phyloP scores from a whole-genome alignment of 2,113 vertebrate genomes.

The Numenius arquata region DNA sequence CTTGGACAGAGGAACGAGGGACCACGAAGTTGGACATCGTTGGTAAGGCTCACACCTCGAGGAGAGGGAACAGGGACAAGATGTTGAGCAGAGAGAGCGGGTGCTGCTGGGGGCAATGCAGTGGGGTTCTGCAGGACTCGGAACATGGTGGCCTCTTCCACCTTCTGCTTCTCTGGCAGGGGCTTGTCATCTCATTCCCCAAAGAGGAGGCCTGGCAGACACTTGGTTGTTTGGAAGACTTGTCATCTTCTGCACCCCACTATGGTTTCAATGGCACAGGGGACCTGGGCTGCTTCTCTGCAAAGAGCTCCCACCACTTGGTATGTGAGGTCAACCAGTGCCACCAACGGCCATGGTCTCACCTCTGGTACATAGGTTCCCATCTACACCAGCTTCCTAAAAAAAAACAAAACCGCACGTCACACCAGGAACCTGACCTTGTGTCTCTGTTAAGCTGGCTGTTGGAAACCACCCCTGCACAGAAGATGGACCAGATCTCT shows the following conservation, averaged over 20 bases:
- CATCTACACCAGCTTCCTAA: background rate
- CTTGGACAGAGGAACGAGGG: background rate
- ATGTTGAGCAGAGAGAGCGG: background rate
- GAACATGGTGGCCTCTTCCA: background rate
- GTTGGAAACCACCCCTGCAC: background rate
- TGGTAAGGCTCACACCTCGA: background rate
- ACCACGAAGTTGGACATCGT: fast-evolving
- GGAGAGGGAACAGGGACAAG: background rate
- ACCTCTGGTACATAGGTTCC: fast-evolving
- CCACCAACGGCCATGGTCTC: background rate
- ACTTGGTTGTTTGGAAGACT: background rate
- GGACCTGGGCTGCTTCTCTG: background rate
- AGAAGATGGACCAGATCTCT: background rate
- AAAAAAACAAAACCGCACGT: background rate
- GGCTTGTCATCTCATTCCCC: fast-evolving
- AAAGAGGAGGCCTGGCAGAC: fast-evolving
- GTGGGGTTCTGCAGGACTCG: fast-evolving
- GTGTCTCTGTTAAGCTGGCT: background rate
- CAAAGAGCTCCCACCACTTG: fast-evolving
- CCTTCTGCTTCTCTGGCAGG: background rate
- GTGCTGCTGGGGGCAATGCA: background rate
- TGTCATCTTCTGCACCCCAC: fast-evolving
- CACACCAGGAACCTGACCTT: fast-evolving
- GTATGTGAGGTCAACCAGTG: fast-evolving
- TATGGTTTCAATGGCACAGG: fast-evolving